Evolutionary conservation across 2,888 invertebrate genomes (phyloP), one percentile per base, ranked within the genome.

Genomic region (Zaprionus obscuricornis): DNA sequence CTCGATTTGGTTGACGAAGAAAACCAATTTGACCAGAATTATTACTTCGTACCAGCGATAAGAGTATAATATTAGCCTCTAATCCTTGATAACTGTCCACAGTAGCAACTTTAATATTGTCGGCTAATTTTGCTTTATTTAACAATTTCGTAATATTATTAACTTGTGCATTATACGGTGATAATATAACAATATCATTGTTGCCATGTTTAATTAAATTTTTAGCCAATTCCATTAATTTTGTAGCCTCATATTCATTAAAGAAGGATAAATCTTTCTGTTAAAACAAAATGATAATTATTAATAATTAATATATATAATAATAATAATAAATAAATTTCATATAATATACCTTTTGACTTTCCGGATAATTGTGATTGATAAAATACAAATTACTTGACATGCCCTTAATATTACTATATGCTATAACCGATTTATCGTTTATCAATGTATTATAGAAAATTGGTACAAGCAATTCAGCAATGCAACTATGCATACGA

Each of bases 71-170:
- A 87, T 93, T 93, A 85, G 92, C 94, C 91, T 95, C 96, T 85
- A 95, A 94, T 0, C 96, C 96, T 90, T 96, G 96, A 82, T 93
- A 96, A 85, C 94, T 95, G 87, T 96, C 96, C 1, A 96, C 93
- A 0, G 93, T 93, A 0, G 93, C 92, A 22, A 95, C 92, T 11
- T 6, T 5, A 5, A 69, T 14, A 11, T 42, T 39, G 27, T 49
- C n/a, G n/a, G n/a, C 54, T 6, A 58, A 43, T 11, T 33, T 45
- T 3, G 31, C 5, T 14, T 24, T 11, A 20, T 45, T 54, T 3
- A 22, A 50, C 14, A 67, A 34, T 56, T 66, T 27, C 3, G 43
- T 27, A 20, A 11, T 11, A 37, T 10, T 31, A 20, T n/a, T 31
- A 17, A n/a, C n/a, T n/a, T n/a, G n/a, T n/a, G n/a, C n/a, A n/a